Percentiles rank a stretch among this genome's conserved stretches.
Evolutionary conservation across 2,113 vertebrate species (phyloP).

Genomic region (Chloropsis cyanopogon): DNA sequence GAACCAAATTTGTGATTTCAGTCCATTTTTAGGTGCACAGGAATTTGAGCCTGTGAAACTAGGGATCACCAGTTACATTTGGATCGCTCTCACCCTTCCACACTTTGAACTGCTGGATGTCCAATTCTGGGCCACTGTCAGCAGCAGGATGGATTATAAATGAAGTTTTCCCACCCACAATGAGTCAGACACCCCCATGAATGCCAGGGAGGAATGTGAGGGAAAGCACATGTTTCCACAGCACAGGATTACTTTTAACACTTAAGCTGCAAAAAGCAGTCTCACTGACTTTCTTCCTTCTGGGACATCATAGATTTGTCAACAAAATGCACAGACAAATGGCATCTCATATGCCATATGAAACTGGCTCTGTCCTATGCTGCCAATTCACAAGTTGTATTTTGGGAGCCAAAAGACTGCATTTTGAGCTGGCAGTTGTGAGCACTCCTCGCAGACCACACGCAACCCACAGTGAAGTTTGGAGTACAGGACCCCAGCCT

Average conservation of each 20-base stretch:
- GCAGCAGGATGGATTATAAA: neutral
- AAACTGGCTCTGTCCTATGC: neutral
- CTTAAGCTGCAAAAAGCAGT: neutral
- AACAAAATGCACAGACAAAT: neutral
- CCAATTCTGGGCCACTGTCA: neutral
- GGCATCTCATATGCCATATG: neutral
- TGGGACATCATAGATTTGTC: neutral
- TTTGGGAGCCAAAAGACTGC: neutral
- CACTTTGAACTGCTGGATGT: neutral
- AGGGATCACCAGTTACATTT: rapidly evolving
- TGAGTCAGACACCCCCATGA: neutral
- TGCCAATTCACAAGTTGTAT: neutral
- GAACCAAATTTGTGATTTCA: neutral
- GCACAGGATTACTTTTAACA: neutral
- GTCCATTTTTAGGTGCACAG: neutral
- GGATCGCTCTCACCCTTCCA: neutral
- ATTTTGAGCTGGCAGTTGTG: neutral
- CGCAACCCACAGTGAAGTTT: neutral
- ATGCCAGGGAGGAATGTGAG: neutral
- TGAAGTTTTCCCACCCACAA: neutral
- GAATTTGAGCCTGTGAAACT: neutral
- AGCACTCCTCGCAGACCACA: neutral
- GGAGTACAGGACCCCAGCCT: neutral
- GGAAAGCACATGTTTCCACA: neutral
- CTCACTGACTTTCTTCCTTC: neutral